Percentiles rank a stretch among this genome's conserved stretches.
Conservation (phyloP, 2,113 vertebrate species). For the Gorsachius goisagi region DNA sequence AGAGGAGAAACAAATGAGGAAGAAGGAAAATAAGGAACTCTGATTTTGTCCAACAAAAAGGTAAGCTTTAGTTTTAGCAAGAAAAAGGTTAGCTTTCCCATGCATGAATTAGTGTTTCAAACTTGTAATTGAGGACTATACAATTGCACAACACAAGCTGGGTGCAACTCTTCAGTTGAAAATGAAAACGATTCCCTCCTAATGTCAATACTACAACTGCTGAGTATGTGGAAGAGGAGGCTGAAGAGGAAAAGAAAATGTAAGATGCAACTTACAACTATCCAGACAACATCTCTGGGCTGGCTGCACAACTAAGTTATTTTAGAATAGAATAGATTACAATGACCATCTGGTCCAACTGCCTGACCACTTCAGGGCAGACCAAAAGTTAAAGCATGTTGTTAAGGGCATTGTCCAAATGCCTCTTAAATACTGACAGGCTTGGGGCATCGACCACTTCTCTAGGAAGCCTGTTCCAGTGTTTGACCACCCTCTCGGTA, state of each 20-base stretch:
- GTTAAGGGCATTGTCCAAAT: not conserved
- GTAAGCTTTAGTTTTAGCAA: not conserved
- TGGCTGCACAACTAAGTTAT: not conserved
- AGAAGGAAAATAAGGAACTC: slow-evolving; percentile 6
- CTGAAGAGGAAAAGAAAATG: not conserved
- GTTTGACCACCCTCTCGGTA: too few relatives aligned
- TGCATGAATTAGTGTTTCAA: not conserved
- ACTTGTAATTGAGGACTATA: not conserved
- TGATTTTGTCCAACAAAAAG: not conserved
- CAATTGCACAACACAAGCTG: not conserved
- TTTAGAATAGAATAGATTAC: not conserved
- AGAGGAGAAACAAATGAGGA: not conserved
- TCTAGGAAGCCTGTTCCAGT: not conserved
- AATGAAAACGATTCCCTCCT: not conserved
- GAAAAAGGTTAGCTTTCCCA: not conserved
- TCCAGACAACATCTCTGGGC: not conserved
- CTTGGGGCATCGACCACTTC: not conserved
- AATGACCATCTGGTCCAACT: not conserved
- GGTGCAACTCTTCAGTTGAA: not conserved
- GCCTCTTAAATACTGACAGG: not conserved
- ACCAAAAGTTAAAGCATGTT: not conserved
- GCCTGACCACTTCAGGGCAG: not conserved
- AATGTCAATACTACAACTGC: not conserved
- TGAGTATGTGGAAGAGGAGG: not conserved
- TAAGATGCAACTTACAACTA: not conserved